Conservation (phyloP, 2,888 invertebrate genomes). For the Euclidia mi region DNA sequence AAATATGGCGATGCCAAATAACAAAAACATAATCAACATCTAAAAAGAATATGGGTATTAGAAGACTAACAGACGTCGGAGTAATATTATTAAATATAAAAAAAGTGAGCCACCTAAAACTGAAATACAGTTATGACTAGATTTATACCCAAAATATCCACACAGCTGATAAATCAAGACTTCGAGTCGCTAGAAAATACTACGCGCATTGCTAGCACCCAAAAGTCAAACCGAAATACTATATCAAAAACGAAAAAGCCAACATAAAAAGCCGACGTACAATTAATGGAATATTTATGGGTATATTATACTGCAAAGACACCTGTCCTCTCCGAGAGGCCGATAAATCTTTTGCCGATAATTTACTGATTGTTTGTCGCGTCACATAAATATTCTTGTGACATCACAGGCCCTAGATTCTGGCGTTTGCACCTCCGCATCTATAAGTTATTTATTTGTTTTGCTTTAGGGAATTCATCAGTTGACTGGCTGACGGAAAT, state of each 20-base stretch:
- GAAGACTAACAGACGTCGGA: too few relatives aligned
- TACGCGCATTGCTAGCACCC: neutral
- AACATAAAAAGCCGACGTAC: slow-evolving; percentile 35
- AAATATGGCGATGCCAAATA: too few relatives aligned
- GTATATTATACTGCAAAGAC: slow-evolving; percentile 59
- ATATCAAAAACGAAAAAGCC: slow-evolving; percentile 15
- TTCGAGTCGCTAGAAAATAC: too few relatives aligned
- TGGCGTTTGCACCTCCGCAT: slow-evolving; percentile 60
- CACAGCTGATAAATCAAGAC: too few relatives aligned
- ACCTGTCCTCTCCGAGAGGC: slow-evolving; percentile 63
- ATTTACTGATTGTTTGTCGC: slow-evolving; percentile 79
- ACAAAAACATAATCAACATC: too few relatives aligned
- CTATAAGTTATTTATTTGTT: slow-evolving; percentile 80
- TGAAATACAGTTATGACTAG: too few relatives aligned
- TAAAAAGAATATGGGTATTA: too few relatives aligned
- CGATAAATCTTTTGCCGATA: slow-evolving; percentile 76
- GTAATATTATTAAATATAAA: too few relatives aligned
- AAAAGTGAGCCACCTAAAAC: too few relatives aligned
- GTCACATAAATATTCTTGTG: slow-evolving; percentile 51
- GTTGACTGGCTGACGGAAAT: slow-evolving; percentile 48
- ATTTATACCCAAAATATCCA: too few relatives aligned
- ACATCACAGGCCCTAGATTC: slow-evolving; percentile 40
- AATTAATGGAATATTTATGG: slow-evolving; percentile 56
- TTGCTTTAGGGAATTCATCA: slow-evolving; percentile 68
- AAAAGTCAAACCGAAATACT: neutral